These are phyloP conservation scores for Aphrocallistes beatrix DNA, from an alignment of 37 sponge, comb jelly and placozoan genomes.

Conservation along the genomic window DNA sequence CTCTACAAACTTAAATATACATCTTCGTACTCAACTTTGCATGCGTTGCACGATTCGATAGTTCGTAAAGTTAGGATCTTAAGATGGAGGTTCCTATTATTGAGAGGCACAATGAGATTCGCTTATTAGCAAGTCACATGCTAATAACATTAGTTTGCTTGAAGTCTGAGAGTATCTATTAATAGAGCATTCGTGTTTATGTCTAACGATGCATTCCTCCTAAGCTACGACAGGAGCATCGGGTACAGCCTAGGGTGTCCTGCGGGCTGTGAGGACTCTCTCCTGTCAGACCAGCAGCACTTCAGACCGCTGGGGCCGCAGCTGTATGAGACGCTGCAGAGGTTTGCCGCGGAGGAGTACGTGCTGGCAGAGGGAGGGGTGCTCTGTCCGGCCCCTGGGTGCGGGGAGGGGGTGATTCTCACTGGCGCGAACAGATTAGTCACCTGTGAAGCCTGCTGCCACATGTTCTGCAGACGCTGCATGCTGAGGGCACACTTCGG, in stretches of 20 bases:
- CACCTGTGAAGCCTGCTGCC: background rate
- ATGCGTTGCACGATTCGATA: too few species aligned
- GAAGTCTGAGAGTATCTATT: too few species aligned
- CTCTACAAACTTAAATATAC: too few species aligned
- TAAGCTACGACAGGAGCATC: background rate
- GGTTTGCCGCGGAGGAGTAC: slow-evolving; percentile 42
- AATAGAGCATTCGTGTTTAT: too few species aligned
- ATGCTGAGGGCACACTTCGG: background rate
- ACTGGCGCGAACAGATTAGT: background rate
- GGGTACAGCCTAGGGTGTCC: slow-evolving; percentile 1
- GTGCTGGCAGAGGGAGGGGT: slow-evolving; percentile 37
- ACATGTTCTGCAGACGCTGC: slow-evolving; percentile 9
- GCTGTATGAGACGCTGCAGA: slow-evolving; percentile 30
- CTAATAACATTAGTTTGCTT: too few species aligned
- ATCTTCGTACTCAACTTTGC: too few species aligned
- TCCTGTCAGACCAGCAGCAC: background rate
- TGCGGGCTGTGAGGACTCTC: background rate
- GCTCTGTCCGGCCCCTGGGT: slow-evolving; percentile 25
- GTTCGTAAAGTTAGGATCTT: too few species aligned
- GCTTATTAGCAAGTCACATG: too few species aligned
- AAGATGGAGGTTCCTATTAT: too few species aligned
- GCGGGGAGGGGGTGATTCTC: slow-evolving; percentile 23
- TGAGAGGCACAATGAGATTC: too few species aligned
- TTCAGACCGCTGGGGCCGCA: background rate
- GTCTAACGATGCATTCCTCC: background rate